Evolutionary conservation across 2,113 vertebrate genomes (phyloP).

Genomic region (Saguinus imperator): DNA sequence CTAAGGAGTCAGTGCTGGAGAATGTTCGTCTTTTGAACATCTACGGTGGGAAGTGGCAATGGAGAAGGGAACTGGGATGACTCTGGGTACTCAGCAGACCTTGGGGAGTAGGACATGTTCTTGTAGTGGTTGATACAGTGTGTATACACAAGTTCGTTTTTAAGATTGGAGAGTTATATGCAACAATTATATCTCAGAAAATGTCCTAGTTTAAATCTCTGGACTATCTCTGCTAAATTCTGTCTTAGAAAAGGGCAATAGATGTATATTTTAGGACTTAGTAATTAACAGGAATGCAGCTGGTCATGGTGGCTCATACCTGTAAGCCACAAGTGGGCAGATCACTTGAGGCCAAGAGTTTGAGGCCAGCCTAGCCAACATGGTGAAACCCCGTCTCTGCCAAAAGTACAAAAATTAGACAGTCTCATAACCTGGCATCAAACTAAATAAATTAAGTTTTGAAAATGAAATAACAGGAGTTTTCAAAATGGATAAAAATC

Average conservation of each 20-base stretch:
- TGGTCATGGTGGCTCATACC: neutral
- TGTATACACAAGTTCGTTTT: neutral
- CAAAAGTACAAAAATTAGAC: neutral
- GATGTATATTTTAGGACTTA: neutral
- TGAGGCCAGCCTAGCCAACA: neutral
- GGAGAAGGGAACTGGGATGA: neutral
- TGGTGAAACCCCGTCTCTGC: neutral
- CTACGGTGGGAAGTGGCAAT: neutral
- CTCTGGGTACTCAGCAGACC: neutral
- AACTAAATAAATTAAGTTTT: too few species aligned
- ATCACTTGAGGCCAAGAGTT: neutral
- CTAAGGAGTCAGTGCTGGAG: neutral
- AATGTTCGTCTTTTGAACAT: neutral
- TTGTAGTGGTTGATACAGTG: neutral
- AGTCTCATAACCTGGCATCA: neutral
- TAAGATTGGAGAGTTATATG: neutral
- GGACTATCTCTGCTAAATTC: neutral
- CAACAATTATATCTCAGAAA: neutral
- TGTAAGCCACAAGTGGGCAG: neutral
- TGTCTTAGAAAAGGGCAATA: neutral
- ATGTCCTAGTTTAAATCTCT: neutral
- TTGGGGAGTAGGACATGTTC: neutral
- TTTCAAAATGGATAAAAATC: neutral
- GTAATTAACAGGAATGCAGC: neutral
- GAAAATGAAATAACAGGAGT: too few species aligned